Conservation (phyloP, 2,113 vertebrate species). For the Dicerorhinus sumatrensis region DNA sequence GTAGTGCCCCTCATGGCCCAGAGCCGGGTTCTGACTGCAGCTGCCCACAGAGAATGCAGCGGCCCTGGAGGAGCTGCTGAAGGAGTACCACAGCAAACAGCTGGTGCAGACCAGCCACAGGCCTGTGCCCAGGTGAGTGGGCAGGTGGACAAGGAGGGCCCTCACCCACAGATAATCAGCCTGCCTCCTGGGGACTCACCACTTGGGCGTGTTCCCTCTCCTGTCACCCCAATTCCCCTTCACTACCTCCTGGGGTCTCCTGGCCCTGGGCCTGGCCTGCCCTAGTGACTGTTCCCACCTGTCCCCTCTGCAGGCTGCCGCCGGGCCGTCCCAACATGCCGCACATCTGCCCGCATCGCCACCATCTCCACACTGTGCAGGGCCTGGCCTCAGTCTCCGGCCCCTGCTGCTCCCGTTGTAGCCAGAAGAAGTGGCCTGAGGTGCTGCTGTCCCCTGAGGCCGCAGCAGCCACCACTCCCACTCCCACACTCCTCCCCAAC, state of each 20-base stretch:
- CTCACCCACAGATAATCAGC: background rate
- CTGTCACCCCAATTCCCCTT: constrained; percentile 79
- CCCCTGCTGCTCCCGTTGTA: constrained; percentile 92
- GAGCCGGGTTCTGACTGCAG: constrained; percentile 53
- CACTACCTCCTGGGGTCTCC: constrained; percentile 64
- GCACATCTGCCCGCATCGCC: constrained; percentile 91
- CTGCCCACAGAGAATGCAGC: constrained; percentile 92
- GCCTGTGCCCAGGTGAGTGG: constrained; percentile 91
- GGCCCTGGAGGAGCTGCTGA: constrained; percentile 95
- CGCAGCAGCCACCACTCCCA: background rate
- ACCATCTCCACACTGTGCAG: constrained; percentile 96
- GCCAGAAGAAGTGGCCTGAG: constrained; percentile 95
- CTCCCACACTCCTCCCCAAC: constrained; percentile 59
- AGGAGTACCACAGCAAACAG: constrained; percentile 94
- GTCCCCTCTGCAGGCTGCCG: background rate
- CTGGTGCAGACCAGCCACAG: constrained; percentile 83
- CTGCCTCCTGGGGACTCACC: background rate
- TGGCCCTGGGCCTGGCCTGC: background rate
- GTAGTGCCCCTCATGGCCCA: background rate
- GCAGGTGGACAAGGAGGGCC: background rate
- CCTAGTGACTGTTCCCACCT: background rate
- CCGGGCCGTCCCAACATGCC: constrained; percentile 57
- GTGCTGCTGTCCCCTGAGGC: constrained; percentile 85
- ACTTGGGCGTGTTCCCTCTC: background rate
- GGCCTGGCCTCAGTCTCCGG: constrained; percentile 89